phyloP scores from a whole-genome alignment of 2,797 vertebrate genomes.

The Nannoperca obscura region DNA sequence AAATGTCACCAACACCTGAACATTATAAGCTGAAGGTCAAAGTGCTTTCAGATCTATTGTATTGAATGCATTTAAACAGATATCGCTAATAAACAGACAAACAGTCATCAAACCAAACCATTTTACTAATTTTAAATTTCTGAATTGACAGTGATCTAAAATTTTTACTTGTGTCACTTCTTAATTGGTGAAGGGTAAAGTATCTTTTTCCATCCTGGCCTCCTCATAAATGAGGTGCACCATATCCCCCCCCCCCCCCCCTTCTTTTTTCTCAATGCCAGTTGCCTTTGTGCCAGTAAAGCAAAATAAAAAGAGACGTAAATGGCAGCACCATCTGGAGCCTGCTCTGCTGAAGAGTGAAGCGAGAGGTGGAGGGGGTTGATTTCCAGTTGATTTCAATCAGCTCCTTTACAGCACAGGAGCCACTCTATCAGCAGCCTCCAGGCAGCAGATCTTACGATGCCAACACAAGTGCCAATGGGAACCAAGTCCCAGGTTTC shows the following conservation, averaged over 20 bases:
- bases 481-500: constrained; percentile 50
- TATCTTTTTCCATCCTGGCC: constrained; percentile 24
- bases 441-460: constrained; percentile 63
- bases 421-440: constrained; percentile 66
- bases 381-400: constrained; percentile 77
- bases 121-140: background rate
- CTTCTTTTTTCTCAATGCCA: constrained; percentile 46
- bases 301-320: constrained; percentile 65
- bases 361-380: constrained; percentile 43
- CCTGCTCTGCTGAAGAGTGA: constrained; percentile 54
- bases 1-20: background rate
- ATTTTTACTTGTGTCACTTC: background rate
- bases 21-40: background rate
- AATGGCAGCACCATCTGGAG: constrained; percentile 77
- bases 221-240: constrained; percentile 20
- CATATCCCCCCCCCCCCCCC: background rate
- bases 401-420: constrained; percentile 69
- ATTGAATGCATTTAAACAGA: background rate
- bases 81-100: background rate
- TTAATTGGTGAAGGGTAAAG: constrained; percentile 22
- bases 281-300: constrained; percentile 65
- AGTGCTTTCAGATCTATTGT: background rate
- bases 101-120: background rate
- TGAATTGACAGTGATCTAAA: background rate
- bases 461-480: constrained; percentile 56